Evolutionary conservation across 1,140 invertebrate species (phyloP), one percentile per base, ranked within the genome.

Genomic region (Samia ricini): DNA sequence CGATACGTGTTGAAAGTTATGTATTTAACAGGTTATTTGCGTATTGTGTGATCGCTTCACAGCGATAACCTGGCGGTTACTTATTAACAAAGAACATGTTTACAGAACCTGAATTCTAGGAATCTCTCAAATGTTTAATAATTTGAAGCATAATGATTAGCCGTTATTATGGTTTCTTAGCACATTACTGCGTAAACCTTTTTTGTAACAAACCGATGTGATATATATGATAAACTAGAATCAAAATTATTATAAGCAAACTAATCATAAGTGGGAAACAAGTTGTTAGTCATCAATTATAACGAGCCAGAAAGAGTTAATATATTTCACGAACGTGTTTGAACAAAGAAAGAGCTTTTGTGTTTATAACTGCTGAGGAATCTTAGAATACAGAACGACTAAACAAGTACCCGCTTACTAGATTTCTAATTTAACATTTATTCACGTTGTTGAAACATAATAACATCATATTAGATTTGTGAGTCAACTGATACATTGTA

Each of bases 71-170:
- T 55, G 12, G 8, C 4, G 21, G 21, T 42, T n/a, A 24, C 24
- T 55, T 24, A 42, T 42, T 33, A 57, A 57, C 61, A 67, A 66
- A 74, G 69, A 61, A 52, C 49, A 61, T 69, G 72, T 72, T 75
- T 69, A 71, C 57, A 49, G 56, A 61, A 68, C 42, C 60, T 62
- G 23, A 64, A 61, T 75, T 69, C 72, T 64, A 65, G 33, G 69
- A 75, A 75, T n/a, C 61, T 61, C 52, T 36, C 50, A 60, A 52
- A 19, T 68, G 68, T 69, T 71, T 67, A 63, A 63, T 52, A 63
- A 63, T 50, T 49, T 24, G 21, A 23, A 12, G 20, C 33, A 48
- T 23, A 59, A 22, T 49, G 48, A 50, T 59, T 57, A 29, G 20
- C 20, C 18, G 18, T 7, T 4, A 26, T 20, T 59, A 49, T 59